Evolutionary conservation across 2,113 vertebrate species (phyloP).

Genomic region (Caranx ignobilis): DNA sequence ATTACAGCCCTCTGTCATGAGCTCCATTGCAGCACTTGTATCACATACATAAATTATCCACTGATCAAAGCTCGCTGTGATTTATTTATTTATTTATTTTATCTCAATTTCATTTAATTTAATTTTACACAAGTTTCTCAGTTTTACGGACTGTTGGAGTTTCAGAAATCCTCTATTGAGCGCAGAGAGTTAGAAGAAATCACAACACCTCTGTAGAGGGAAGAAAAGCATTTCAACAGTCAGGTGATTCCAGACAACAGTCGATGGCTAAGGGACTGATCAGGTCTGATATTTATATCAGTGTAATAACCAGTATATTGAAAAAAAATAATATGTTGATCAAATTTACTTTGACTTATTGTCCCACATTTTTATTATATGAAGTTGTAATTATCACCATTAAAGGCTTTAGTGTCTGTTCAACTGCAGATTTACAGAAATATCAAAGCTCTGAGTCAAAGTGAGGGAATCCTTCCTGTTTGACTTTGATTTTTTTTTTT

Average conservation of each 20-base stretch:
- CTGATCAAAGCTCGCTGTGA: conserved; percentile 63
- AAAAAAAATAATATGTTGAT: background rate
- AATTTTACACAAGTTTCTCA: conserved; percentile 49
- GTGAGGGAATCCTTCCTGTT: background rate
- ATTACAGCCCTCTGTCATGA: conserved; percentile 62
- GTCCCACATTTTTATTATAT: background rate
- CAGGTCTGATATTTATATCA: background rate
- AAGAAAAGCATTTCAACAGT: conserved; percentile 7
- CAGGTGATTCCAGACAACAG: background rate
- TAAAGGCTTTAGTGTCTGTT: background rate
- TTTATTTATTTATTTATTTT: conserved; percentile 20
- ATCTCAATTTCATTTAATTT: conserved; percentile 30
- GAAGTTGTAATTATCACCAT: background rate
- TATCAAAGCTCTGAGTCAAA: background rate
- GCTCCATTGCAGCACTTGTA: conserved; percentile 48
- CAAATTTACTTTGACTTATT: background rate
- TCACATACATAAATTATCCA: conserved; percentile 63
- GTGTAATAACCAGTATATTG: background rate
- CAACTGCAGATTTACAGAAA: background rate
- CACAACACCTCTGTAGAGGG: conserved; percentile 40
- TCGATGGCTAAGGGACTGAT: background rate
- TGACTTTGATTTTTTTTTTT: background rate
- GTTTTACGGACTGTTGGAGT: conserved; percentile 60
- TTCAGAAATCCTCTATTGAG: conserved; percentile 32
- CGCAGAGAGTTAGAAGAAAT: conserved; percentile 36